These are phyloP conservation scores for Batillaria attramentaria DNA, from an alignment of 1,140 invertebrate genomes.

Conservation along the genomic window DNA sequence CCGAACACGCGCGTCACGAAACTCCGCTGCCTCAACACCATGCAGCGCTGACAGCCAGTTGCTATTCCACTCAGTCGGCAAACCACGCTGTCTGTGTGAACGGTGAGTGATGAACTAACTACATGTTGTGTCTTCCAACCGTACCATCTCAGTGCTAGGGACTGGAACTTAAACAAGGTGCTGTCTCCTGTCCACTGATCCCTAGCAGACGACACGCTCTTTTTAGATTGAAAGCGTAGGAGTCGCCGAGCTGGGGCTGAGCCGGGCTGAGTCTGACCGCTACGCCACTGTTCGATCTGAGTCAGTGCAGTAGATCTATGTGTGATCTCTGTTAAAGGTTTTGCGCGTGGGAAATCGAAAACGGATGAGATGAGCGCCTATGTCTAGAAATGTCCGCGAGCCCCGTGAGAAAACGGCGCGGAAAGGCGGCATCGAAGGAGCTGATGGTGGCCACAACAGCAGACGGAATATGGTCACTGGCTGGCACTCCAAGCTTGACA, in stretches of 20 bases:
- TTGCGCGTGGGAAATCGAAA: not conserved
- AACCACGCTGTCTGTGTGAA: too few relatives aligned
- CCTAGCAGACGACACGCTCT: not conserved
- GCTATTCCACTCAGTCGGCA: not conserved
- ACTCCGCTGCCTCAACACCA: too few relatives aligned
- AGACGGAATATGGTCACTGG: constrained; percentile 23
- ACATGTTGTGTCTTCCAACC: too few relatives aligned
- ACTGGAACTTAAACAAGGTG: not conserved
- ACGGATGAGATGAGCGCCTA: constrained; percentile 20
- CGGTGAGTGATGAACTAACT: not conserved
- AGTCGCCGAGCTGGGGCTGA: not conserved
- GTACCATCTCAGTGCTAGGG: not conserved
- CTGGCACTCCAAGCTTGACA: constrained; percentile 29
- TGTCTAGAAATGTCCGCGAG: constrained; percentile 28
- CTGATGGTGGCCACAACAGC: not conserved
- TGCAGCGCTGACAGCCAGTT: too few relatives aligned
- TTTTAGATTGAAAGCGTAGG: not conserved
- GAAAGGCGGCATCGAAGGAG: not conserved
- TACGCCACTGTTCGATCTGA: not conserved
- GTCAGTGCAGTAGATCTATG: not conserved
- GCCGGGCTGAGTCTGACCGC: not conserved
- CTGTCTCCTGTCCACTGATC: not conserved
- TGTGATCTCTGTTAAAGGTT: not conserved
- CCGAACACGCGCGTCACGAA: too few relatives aligned
- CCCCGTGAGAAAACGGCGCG: constrained; percentile 22